Evolutionary conservation across 2,797 vertebrate species (phyloP).

Genomic region (Cottoperca gobio): DNA sequence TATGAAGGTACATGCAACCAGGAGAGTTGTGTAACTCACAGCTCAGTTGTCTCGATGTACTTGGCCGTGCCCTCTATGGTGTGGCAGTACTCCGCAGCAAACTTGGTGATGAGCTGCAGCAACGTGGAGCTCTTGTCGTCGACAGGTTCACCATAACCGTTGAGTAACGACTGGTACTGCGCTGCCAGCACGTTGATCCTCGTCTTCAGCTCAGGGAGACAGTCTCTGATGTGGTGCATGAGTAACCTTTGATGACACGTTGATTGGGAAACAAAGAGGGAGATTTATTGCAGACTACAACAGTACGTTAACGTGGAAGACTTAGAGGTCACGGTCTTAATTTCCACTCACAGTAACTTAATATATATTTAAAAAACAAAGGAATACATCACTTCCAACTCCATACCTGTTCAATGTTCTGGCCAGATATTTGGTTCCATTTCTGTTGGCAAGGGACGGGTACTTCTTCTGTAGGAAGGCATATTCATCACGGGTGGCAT

Average conservation of each 20-base stretch:
- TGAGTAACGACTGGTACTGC: constrained; percentile 96
- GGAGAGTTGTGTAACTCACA: constrained; percentile 86
- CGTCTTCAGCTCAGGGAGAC: constrained; percentile 97
- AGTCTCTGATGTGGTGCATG: constrained; percentile 99
- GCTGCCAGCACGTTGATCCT: constrained; percentile 96
- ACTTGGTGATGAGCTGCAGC: constrained; percentile 99
- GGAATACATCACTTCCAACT: neutral
- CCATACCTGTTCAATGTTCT: constrained; percentile 95
- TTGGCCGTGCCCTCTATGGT: constrained; percentile 99
- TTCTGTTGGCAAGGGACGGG: constrained; percentile 95
- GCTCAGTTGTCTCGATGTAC: constrained; percentile 96
- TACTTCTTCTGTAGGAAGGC: constrained; percentile 98
- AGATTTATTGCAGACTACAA: neutral
- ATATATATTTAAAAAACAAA: neutral
- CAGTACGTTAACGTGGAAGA: neutral
- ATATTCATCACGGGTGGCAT: constrained; percentile 95
- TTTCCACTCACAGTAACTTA: neutral
- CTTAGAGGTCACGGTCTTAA: neutral
- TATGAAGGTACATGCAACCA: neutral
- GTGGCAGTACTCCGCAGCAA: constrained; percentile 98
- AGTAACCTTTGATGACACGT: constrained; percentile 83
- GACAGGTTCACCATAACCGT: constrained; percentile 96
- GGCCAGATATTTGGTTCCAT: constrained; percentile 96
- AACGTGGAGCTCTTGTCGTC: constrained; percentile 95
- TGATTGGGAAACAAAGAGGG: neutral